Evolutionary conservation across 2,888 invertebrate genomes (phyloP), one percentile per base, ranked within the genome.

Genomic region (Synanthedon vespiformis): DNA sequence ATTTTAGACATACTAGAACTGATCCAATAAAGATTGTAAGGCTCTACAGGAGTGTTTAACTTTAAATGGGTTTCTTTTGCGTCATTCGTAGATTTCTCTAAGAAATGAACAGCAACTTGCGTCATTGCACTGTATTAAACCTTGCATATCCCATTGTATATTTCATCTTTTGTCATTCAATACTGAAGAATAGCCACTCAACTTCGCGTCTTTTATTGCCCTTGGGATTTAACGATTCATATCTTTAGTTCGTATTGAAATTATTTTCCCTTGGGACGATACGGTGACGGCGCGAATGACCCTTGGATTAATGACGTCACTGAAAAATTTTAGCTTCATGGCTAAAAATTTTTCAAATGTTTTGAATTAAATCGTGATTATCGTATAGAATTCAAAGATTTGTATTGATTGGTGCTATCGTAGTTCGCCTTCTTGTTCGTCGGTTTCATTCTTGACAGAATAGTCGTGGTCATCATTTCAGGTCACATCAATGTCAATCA

Each of bases 141-240:
- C 56, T 51, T 40, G 53, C 57, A 54, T 54, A 53, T 55, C 54
- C 49, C 55, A n/a, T 34, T 34, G 14, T 44, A 14, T 44, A 55
- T 69, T 68, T 68, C 63, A 62, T 60, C 69, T 68, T 74, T 78
- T 80, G 76, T 77, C 55, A 67, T 72, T 68, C 68, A 74, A 75
- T 77, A 72, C 67, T 62, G 56, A 52, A 57, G 65, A 64, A 66
- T 64, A 61, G 62, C 60, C 63, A 61, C 63, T 67, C 59, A 58
- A 59, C 55, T 48, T 55, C 49, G 53, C 55, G 60, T 59, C 58
- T 58, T 54, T 60, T 60, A 63, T 70, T 70, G 68, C 68, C 58
- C 53, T 57, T 51, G 52, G 53, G 54, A 58, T 59, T 61, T 55
- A 49, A 54, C 44, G 57, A 61, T 63, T 61, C 60, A 58, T 58